Base-by-base conservation (phyloP, 2,113 vertebrate genomes). In the Rhea americana region DNA sequence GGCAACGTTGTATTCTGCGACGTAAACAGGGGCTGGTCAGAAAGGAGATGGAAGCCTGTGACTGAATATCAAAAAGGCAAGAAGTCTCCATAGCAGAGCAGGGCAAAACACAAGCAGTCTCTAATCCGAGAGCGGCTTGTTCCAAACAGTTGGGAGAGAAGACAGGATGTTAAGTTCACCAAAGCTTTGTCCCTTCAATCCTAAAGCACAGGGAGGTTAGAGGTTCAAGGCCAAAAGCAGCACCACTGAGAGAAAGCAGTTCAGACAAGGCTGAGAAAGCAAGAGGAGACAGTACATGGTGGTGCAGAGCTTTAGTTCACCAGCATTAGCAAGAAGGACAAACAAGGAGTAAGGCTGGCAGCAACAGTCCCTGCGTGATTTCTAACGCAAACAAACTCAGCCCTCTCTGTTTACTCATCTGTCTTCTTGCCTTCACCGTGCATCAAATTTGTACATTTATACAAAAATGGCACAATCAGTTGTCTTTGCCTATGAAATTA, bases 1-100 rank as follows among this genome's bases (percentile, higher is more conserved):
- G 98, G 98, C 97, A 98, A 99, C 98, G 45, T 97, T 97, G 96
- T 98, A 96, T 93, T 95, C 97, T 96, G 95, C 97, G 96, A 98
- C 97, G 97, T 98, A 98, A 98, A 98, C 97, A 98, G 96, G 96
- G 97, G 94, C 97, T 94, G 97, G 97, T 96, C 98, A 97, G 97
- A 96, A 89, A 96, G 96, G 96, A 94, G 91, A 81, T 79, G 96
- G 92, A 90, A 97, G 97, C 81, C 87, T 81, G 96, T 1, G 85
- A 90, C 67, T 88, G 97, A 97, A 96, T 97, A 97, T 96, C 97
- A 97, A 97, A 94, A 88, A 97, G 97, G 96, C 82, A 97, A 85
- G 94, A 65, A 72, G 90, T 75, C 75, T 75, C 90, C 58, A 51
- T 41, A 65, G 91, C 92, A 65, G 76, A 88, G 88, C 58, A 75